Conservation (phyloP, 2,113 vertebrate genomes). For the Trogon surrucura region DNA sequence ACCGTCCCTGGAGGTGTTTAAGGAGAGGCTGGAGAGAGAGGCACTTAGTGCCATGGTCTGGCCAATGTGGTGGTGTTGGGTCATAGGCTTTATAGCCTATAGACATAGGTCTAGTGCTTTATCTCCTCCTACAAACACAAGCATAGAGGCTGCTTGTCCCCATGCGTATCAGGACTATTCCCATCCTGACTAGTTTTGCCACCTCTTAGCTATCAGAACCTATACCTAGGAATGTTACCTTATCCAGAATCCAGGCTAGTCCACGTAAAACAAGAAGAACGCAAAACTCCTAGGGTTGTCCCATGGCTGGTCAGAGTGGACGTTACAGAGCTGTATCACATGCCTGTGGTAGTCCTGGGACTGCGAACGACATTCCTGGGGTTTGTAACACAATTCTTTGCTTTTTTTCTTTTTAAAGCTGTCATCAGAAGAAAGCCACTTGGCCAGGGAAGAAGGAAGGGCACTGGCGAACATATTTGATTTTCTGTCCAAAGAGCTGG, state of each 20-base stretch:
- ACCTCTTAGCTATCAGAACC: neutral
- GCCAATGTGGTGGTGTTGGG: too few relatives aligned
- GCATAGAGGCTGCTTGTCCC: neutral
- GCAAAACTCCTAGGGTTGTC: neutral
- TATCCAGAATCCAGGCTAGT: neutral
- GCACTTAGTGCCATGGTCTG: too few relatives aligned
- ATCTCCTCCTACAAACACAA: neutral
- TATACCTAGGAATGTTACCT: neutral
- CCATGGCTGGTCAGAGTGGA: neutral
- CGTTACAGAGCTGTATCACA: neutral
- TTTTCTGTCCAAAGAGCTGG: constrained; percentile 91
- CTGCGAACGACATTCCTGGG: neutral
- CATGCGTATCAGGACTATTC: neutral
- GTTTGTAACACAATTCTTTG: neutral
- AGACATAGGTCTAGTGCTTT: neutral
- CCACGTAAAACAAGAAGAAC: neutral
- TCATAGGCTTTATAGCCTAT: too few relatives aligned
- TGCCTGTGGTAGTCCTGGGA: constrained; percentile 3
- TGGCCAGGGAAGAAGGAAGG: constrained; percentile 77
- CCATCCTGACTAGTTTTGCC: neutral
- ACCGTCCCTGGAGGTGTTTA: too few relatives aligned
- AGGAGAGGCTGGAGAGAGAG: too few relatives aligned
- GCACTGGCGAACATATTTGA: constrained; percentile 82
- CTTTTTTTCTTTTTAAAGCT: constrained; percentile 61
- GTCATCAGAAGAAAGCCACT: constrained; percentile 71